Percentiles rank a stretch among this genome's conserved stretches.
Conservation (phyloP, 2,113 vertebrate species). For the Galbula dea region DNA sequence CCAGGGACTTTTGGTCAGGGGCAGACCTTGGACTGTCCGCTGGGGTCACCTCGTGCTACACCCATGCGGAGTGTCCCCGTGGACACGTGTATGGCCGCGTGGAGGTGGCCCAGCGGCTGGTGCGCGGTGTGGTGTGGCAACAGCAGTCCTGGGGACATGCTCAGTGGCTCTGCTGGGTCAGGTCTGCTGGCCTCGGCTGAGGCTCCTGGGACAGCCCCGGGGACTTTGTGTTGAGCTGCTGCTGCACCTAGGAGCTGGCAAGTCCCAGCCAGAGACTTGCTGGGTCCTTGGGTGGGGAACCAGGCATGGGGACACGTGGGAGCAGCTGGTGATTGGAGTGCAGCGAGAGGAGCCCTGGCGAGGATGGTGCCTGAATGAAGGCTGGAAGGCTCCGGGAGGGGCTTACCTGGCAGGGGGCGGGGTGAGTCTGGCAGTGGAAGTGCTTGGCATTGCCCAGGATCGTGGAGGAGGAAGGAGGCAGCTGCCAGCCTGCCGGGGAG, state of each 20-base stretch:
- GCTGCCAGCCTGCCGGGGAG: too few species aligned
- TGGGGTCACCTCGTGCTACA: neutral
- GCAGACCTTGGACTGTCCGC: neutral
- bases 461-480: too few species aligned
- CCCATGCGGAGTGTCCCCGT: accelerated
- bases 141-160: neutral
- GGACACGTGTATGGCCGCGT: neutral
- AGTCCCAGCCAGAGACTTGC: neutral
- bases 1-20: neutral
- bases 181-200: neutral
- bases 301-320: accelerated
- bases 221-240: neutral
- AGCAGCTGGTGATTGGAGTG: neutral
- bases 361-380: neutral
- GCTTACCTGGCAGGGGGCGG: neutral
- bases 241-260: neutral
- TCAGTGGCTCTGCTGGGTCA: neutral
- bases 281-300: neutral
- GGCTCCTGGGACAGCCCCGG: neutral
- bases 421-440: neutral
- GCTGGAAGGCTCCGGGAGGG: neutral
- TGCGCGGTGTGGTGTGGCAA: accelerated
- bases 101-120: neutral
- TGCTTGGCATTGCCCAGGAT: neutral
- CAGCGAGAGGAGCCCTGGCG: neutral